These are phyloP conservation scores for Enteromius trimaculatus DNA, from an alignment of 2,797 vertebrate species.

Conservation along the genomic window DNA sequence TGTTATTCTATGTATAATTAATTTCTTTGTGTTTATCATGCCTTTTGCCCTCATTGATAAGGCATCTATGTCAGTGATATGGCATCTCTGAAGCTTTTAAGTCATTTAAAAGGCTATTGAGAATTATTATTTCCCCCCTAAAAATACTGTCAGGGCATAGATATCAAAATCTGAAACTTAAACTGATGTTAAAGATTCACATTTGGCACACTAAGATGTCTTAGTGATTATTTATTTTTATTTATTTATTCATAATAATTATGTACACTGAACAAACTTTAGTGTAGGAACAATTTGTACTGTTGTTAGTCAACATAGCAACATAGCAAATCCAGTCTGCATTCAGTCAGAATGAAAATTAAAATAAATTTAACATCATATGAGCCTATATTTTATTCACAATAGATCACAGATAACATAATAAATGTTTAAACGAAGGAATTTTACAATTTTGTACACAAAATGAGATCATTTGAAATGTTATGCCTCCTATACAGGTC, in stretches of 20 bases:
- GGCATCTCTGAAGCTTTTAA: background rate
- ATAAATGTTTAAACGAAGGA: no score
- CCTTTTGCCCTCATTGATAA: background rate
- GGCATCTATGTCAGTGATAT: no score
- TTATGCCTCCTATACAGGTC: no score
- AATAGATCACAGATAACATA: no score
- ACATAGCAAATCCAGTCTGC: no score
- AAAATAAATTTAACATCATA: no score
- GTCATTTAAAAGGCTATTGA: background rate
- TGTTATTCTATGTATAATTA: background rate
- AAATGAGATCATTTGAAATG: no score
- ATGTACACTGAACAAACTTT: background rate
- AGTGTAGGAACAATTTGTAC: background rate
- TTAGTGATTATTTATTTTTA: no score
- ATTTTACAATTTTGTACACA: no score
- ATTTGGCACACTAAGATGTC: background rate
- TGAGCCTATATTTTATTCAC: no score
- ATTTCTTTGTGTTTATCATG: background rate
- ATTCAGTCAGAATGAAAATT: no score
- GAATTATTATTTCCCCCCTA: background rate
- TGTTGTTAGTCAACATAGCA: background rate
- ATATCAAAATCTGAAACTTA: background rate
- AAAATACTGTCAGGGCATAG: background rate
- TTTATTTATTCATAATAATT: background rate
- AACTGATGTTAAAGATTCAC: background rate